Evolutionary conservation across 1,140 invertebrate genomes (phyloP).

Genomic region (Drosophila sturtevanti): DNA sequence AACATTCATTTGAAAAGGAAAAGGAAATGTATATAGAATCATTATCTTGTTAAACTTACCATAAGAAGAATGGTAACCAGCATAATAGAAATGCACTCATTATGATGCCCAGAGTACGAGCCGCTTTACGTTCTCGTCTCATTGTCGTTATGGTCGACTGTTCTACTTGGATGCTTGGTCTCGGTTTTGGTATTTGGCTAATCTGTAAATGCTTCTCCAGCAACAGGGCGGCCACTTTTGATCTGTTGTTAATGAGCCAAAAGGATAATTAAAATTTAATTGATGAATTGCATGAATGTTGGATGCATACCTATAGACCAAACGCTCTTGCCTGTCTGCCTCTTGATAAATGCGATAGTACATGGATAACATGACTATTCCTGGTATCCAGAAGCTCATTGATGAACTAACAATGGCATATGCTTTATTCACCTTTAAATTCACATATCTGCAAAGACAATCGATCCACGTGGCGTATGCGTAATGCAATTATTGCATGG

Average conservation of each 20-base stretch:
- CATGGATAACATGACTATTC: conserved; percentile 96
- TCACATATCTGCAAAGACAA: conserved; percentile 85
- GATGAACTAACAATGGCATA: conserved; percentile 96
- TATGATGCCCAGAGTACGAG: conserved; percentile 96
- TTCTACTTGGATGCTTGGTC: conserved; percentile 85
- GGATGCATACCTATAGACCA: conserved; percentile 93
- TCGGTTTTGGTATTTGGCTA: conserved; percentile 91
- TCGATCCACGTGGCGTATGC: conserved; percentile 56
- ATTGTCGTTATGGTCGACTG: conserved; percentile 88
- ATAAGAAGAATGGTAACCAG: conserved; percentile 97
- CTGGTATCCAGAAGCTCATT: conserved; percentile 98
- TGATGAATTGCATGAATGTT: conserved; percentile 40
- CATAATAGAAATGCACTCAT: conserved; percentile 96
- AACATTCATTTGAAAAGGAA: too few species aligned
- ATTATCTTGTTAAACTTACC: conserved; percentile 84
- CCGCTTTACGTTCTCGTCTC: conserved; percentile 96
- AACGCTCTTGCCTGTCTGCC: conserved; percentile 94
- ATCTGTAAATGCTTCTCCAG: conserved; percentile 94
- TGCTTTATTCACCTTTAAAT: conserved; percentile 94
- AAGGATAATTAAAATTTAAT: conserved; percentile 66
- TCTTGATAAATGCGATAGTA: conserved; percentile 96
- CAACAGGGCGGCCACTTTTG: conserved; percentile 91
- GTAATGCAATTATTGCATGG: conserved; percentile 63
- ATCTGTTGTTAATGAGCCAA: conserved; percentile 83
- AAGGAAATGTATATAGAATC: too few species aligned